Evolutionary conservation across 2,797 vertebrate species (phyloP).

Genomic region (Helicolenus hilgendorfi): DNA sequence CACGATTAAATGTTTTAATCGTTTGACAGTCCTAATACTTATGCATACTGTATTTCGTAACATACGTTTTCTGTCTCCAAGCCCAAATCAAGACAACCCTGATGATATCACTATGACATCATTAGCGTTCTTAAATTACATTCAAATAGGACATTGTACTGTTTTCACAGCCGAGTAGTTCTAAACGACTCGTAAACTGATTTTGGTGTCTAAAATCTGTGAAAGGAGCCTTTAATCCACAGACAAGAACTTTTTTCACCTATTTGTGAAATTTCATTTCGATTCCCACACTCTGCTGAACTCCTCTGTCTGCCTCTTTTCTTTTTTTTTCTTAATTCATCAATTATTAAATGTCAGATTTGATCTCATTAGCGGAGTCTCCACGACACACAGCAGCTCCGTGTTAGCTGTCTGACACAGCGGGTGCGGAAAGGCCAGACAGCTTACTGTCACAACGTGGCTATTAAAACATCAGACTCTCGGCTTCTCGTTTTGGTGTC

Average conservation of each 20-base stretch:
- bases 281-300: neutral
- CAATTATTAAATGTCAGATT: conserved; percentile 44
- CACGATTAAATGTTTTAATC: too few relatives aligned
- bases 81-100: neutral
- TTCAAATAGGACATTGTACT: neutral
- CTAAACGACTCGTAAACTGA: neutral
- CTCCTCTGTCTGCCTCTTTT: neutral
- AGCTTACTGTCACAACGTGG: conserved; percentile 12
- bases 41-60: neutral
- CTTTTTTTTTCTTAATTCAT: conserved; percentile 19
- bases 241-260: neutral
- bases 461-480: conserved; percentile 27
- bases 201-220: neutral
- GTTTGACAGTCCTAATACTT: neutral
- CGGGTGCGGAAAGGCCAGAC: conserved; percentile 14
- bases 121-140: neutral
- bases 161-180: neutral
- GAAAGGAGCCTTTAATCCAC: neutral
- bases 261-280: neutral
- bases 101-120: neutral
- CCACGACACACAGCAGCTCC: neutral
- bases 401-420: conserved; percentile 23
- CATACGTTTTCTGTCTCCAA: neutral
- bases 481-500: neutral
- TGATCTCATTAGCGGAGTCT: conserved; percentile 33